These are phyloP conservation scores for Stomatorhinus ivindoensis DNA, from an alignment of 2,113 vertebrate species.

Conservation along the genomic window DNA sequence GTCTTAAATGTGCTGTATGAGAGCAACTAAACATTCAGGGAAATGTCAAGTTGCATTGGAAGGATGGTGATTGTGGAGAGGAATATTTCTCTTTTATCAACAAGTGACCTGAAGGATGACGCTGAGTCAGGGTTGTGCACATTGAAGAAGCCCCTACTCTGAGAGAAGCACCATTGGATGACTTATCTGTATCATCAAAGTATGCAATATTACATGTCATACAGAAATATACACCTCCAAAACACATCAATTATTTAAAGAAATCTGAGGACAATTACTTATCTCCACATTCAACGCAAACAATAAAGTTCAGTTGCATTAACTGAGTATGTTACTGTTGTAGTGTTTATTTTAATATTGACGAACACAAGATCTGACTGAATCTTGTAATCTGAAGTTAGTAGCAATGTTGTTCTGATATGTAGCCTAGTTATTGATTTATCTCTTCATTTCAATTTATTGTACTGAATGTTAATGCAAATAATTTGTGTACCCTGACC, in stretches of 20 bases:
- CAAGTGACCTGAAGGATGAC: not conserved
- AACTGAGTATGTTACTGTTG: not conserved
- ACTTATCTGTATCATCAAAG: not conserved
- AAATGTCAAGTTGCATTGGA: not conserved
- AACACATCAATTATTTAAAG: not conserved
- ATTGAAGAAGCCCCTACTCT: not conserved
- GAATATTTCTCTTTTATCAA: not conserved
- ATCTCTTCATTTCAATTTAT: not conserved
- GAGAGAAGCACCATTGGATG: not conserved
- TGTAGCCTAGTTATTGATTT: not conserved
- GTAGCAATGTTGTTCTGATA: not conserved
- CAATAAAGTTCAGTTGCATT: not conserved
- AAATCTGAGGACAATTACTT: not conserved
- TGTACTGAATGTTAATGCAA: not conserved
- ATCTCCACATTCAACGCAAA: not conserved
- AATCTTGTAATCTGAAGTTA: not conserved
- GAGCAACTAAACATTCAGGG: not conserved
- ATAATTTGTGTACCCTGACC: not conserved
- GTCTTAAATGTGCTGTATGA: not conserved
- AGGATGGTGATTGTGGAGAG: not conserved
- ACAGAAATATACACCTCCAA: not conserved
- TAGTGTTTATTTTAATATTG: not conserved
- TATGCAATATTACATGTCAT: not conserved
- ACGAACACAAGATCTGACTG: not conserved
- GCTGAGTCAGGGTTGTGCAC: not conserved